phyloP scores from a whole-genome alignment of 2,888 invertebrate genomes.

The Hydropsyche betteni region DNA sequence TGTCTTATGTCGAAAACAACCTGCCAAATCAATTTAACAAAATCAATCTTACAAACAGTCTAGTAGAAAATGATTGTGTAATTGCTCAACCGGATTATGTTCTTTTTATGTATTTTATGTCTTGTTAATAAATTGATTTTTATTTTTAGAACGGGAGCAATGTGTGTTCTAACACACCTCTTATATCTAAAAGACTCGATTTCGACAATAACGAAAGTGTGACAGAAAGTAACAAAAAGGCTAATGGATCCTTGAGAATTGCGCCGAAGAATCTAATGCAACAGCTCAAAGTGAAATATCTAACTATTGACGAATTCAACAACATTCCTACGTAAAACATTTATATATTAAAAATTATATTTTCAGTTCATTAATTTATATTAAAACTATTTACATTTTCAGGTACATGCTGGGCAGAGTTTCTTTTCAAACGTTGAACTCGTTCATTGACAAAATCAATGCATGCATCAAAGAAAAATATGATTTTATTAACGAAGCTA shows the following conservation, averaged over 20 bases:
- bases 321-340: constrained; percentile 47
- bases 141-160: constrained; percentile 30
- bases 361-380: not conserved
- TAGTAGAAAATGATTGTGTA: constrained; percentile 6
- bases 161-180: constrained; percentile 32
- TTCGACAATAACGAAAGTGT: too few relatives aligned
- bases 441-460: constrained; percentile 50
- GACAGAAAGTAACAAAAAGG: too few relatives aligned
- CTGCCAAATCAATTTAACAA: constrained; percentile 47
- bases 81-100: not conserved
- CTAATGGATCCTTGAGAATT: not conserved
- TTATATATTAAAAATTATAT: not conserved
- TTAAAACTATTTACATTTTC: not conserved
- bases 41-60: not conserved
- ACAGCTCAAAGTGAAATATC: constrained; percentile 38
- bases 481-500: constrained; percentile 38
- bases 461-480: constrained; percentile 48
- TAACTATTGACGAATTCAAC: constrained; percentile 47
- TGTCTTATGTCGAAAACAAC: constrained; percentile 44
- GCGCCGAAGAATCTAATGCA: constrained; percentile 29
- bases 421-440: constrained; percentile 44
- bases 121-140: not conserved
- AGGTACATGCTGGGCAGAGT: constrained; percentile 50
- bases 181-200: constrained; percentile 34
- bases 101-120: not conserved